Conservation (phyloP, 2,113 vertebrate genomes). For the Meleagris gallopavo region DNA sequence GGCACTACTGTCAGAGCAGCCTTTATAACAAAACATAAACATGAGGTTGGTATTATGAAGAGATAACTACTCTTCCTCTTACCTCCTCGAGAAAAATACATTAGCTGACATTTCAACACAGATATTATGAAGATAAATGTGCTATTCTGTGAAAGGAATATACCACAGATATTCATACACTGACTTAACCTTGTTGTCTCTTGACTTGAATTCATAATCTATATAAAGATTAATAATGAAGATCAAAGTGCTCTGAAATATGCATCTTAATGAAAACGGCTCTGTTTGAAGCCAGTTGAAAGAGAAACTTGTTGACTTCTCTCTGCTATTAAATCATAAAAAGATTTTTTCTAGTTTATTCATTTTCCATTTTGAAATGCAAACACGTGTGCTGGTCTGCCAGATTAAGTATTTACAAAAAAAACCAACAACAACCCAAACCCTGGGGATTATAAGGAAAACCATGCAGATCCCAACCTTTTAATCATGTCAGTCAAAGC, state of each 20-base stretch:
- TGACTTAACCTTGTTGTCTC: not conserved
- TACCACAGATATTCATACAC: not conserved
- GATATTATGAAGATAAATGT: not conserved
- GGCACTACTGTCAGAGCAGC: not conserved
- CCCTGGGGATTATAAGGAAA: not conserved
- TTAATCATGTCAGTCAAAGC: not conserved
- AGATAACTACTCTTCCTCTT: not conserved
- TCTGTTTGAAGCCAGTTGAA: rapidly evolving
- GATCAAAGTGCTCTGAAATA: not conserved
- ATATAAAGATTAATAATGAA: not conserved
- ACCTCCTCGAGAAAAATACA: not conserved
- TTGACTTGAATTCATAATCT: slow-evolving; percentile 10
- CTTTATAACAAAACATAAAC: not conserved
- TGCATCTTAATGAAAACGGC: not conserved
- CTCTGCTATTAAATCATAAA: not conserved
- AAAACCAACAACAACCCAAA: not conserved
- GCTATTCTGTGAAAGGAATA: not conserved
- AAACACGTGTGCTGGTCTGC: not conserved
- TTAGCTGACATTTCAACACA: not conserved
- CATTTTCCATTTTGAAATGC: not conserved
- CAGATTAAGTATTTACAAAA: not conserved
- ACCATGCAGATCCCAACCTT: not conserved
- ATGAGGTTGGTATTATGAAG: not conserved
- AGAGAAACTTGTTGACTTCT: not conserved
- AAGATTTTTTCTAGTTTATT: not conserved